Base-by-base conservation (phyloP, 2,888 invertebrate genomes). In the Aspidapion aeneum region DNA sequence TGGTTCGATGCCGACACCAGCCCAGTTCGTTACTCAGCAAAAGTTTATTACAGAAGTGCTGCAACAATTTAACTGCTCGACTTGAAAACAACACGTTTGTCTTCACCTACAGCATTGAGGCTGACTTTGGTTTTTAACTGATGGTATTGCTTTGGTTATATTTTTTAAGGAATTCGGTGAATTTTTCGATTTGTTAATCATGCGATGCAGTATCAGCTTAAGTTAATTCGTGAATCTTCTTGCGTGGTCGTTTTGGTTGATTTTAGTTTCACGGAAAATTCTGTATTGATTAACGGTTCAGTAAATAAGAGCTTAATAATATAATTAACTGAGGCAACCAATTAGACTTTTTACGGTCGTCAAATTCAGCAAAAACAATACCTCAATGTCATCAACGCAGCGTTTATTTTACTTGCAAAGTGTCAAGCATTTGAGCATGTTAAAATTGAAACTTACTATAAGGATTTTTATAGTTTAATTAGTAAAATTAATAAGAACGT, bases 1-100 rank as follows among this genome's bases (percentile, higher is more conserved):
- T 74, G 70, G 70, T 70, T 66, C 70, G 63, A 69, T 67, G 77
- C 79, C 79, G 79, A 77, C 79, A 78, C 58, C 51, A 58, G 65
- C 21, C 63, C 67, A 64, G 49, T 60, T 61, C 52, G 35, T 61
- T 63, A 63, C 50, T 56, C 19, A 16, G 20, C 18, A 35, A 18
- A 55, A 21, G 19, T n/a, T 54, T 19, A 51, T 48, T 21, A 55
- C 17, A 12, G 35, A 58, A 54, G 49, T 52, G 54, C 50, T 49
- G 18, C 18, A 50, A 61, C 7, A 52, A 61, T 19, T 56, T 48
- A 57, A 50, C 51, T 21, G 67, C 57, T 21, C 63, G 55, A 62
- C 55, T 62, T 57, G 61, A 59, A 54, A 60, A 62, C 66, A 58
- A 12, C 62, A 62, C 62, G 66, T 61, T 63, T 58, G 63, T 65